Base-by-base conservation (phyloP, 2,888 invertebrate genomes). In the Thumatha senex region DNA sequence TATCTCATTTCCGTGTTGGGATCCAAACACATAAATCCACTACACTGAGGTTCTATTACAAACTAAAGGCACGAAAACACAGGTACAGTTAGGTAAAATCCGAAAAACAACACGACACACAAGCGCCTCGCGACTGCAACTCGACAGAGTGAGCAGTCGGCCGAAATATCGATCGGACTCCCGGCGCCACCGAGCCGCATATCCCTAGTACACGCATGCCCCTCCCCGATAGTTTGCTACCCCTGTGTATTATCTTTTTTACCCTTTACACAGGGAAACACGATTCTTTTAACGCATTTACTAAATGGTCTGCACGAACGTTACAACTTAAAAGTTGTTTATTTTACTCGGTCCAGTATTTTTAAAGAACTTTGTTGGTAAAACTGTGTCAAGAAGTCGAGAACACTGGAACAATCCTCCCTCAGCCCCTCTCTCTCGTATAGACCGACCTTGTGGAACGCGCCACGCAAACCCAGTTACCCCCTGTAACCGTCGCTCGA, bases 131-230 rank as follows among this genome's bases (percentile, higher is more conserved):
- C 80, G 74, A 73, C 79, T 74, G 76, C 68, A 72, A 74, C 73
- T 74, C 65, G 70, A 65, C 84, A 71, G 72, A 82, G 78, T 83
- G 83, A 83, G 80, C 81, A 73, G 70, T 72, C 76, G 71, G 75
- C 74, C 75, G 80, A 74, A 74, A 76, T 89, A 90, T 89, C 86
- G 90, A 90, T 89, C 87, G 77, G 58, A 68, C 76, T 81, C 84
- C 87, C 77, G 90, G 90, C 90, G 90, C 89, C 90, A 86, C 74
- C 86, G 82, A 77, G 84, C 88, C 89, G 89, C 84, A 87, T 85
- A 84, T 86, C 84, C 90, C 89, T 83, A 76, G 78, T 84, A 82
- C 89, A 87, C 86, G 88, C 86, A 85, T 79, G 72, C 88, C 84
- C 84, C 85, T 74, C 84, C 79, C 81, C 84, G 34, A 70, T 64